These are phyloP conservation scores for Cyaniris semiargus DNA, from an alignment of 2,888 invertebrate species.

Conservation along the genomic window DNA sequence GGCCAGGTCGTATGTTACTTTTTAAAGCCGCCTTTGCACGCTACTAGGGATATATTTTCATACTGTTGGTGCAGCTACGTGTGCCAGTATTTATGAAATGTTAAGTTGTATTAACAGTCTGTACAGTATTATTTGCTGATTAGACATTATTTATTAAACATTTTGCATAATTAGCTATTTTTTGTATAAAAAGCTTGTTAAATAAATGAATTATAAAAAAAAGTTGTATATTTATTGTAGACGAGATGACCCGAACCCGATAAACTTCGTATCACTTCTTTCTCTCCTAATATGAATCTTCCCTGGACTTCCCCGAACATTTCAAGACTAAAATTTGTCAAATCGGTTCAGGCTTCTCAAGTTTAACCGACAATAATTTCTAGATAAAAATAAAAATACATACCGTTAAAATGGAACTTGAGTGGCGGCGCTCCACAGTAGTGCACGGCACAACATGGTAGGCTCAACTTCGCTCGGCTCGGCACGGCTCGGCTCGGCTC, in stretches of 20 bases:
- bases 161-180: conserved; percentile 58
- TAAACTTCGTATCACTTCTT: no score
- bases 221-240: conserved; percentile 24
- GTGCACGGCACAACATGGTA: no score
- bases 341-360: no score
- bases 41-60: conserved; percentile 10
- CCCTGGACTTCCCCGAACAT: no score
- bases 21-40: not conserved
- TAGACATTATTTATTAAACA: conserved; percentile 77
- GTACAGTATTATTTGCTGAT: conserved; percentile 81
- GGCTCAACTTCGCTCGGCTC: no score
- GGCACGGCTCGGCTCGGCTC: no score
- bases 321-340: no score
- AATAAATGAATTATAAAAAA: conserved; percentile 49
- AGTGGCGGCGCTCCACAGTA: no score
- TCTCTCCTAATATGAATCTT: no score
- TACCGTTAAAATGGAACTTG: no score
- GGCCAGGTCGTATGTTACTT: not conserved
- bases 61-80: not conserved
- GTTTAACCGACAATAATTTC: no score
- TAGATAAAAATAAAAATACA: no score
- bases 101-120: conserved; percentile 76
- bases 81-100: conserved; percentile 34
- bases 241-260: not conserved
- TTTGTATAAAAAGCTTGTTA: conserved; percentile 73